A percentile compares a stretch with the other conserved stretches of the same genome.
Conservation (phyloP, 2,888 invertebrate species). For the Seladonia tumulorum region DNA sequence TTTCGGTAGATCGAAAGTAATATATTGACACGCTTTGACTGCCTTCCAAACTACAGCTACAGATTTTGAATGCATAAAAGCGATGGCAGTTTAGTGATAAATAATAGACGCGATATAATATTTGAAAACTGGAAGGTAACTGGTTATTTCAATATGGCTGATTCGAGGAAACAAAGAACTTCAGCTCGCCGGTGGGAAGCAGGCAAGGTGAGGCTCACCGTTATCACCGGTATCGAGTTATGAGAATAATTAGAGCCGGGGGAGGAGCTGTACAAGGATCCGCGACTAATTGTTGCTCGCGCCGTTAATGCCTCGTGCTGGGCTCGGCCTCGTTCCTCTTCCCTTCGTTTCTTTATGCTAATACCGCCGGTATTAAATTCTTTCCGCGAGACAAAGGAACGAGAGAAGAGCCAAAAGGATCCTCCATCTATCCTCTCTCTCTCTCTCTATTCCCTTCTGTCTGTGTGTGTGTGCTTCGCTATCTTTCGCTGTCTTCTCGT, state of each 20-base stretch:
- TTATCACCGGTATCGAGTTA: conserved; percentile 54
- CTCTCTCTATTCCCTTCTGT: neutral
- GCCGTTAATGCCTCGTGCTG: conserved; percentile 57
- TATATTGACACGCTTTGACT: too few species aligned
- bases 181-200: neutral
- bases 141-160: neutral
- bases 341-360: conserved; percentile 62
- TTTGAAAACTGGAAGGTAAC: neutral
- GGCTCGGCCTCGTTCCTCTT: conserved; percentile 29
- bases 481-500: neutral
- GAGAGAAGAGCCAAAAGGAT: conserved; percentile 19
- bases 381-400: conserved; percentile 49
- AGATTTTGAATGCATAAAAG: neutral
- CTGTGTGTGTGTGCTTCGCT: neutral
- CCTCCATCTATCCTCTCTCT: neutral
- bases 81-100: neutral
- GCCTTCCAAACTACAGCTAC: too few species aligned
- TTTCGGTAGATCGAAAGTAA: too few species aligned
- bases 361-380: conserved; percentile 63
- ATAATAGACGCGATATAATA: neutral
- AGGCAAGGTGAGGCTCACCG: conserved; percentile 27
- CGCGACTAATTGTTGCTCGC: conserved; percentile 67
- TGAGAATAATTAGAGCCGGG: conserved; percentile 54
- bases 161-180: conserved; percentile 18
- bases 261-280: conserved; percentile 48